Conservation (phyloP, 2,888 invertebrate genomes). For the Drosophila silvestris region DNA sequence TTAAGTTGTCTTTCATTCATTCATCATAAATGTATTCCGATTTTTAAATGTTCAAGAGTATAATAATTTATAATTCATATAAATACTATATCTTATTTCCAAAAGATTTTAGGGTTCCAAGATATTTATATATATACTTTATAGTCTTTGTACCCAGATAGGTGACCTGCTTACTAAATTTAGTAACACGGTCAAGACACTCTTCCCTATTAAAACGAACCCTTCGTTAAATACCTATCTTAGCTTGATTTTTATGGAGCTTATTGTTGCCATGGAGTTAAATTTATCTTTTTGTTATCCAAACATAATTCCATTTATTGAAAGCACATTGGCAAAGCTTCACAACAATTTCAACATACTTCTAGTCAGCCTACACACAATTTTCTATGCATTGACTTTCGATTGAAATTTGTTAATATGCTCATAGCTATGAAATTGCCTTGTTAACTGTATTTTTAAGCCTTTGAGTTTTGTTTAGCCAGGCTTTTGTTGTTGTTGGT, state of each 20-base stretch:
- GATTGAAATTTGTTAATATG: not conserved
- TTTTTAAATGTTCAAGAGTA: not conserved
- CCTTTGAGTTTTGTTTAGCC: constrained; percentile 23
- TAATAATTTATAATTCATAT: not conserved
- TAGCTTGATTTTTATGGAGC: not conserved
- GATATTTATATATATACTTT: not conserved
- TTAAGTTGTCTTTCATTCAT: not conserved
- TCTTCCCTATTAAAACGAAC: not conserved
- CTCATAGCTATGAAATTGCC: constrained; percentile 2
- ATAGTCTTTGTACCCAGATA: not conserved
- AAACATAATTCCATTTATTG: not conserved
- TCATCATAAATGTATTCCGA: not conserved
- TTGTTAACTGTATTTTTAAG: constrained; percentile 25
- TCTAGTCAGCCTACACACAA: not conserved
- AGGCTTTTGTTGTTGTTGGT: constrained; percentile 32
- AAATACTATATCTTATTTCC: not conserved
- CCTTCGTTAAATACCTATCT: not conserved
- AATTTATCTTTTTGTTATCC: not conserved
- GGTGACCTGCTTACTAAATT: too few species aligned
- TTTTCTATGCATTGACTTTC: not conserved
- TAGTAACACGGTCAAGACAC: not conserved
- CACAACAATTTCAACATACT: not conserved
- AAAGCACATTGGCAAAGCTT: not conserved
- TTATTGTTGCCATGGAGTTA: not conserved
- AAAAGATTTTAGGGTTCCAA: not conserved